Conservation (phyloP, 2,797 vertebrate genomes). For the Nyctibius grandis region DNA sequence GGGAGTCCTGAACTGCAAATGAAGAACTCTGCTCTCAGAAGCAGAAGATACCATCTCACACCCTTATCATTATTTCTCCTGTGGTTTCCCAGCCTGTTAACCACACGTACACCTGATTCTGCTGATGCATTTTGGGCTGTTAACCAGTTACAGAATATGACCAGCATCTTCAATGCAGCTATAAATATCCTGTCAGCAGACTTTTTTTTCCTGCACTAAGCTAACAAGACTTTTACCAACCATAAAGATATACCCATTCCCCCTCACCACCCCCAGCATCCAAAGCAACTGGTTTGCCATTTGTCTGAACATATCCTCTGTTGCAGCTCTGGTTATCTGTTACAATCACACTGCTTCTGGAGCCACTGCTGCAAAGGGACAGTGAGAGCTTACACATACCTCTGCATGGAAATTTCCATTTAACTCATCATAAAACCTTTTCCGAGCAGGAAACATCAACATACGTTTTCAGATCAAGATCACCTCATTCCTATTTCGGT, state of each 20-base stretch:
- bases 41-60: not conserved
- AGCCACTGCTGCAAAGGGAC: not conserved
- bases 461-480: not conserved
- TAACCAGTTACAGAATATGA: not conserved
- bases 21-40: not conserved
- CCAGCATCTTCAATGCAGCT: conserved; percentile 14
- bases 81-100: not conserved
- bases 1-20: not conserved
- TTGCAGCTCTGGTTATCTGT: not conserved
- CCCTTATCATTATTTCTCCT: not conserved
- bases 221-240: conserved; percentile 24
- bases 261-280: not conserved
- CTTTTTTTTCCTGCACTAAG: not conserved
- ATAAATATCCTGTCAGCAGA: conserved; percentile 42
- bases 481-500: not conserved
- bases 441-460: not conserved
- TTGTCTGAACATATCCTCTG: conserved; percentile 21
- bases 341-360: not conserved
- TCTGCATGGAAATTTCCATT: not conserved
- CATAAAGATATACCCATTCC: not conserved
- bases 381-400: not conserved
- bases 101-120: not conserved
- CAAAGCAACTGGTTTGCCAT: conserved; percentile 37
- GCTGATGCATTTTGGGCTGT: not conserved
- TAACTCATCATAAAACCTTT: not conserved